Evolutionary conservation across 2,797 vertebrate genomes (phyloP).

Genomic region (Lerista edwardsae): DNA sequence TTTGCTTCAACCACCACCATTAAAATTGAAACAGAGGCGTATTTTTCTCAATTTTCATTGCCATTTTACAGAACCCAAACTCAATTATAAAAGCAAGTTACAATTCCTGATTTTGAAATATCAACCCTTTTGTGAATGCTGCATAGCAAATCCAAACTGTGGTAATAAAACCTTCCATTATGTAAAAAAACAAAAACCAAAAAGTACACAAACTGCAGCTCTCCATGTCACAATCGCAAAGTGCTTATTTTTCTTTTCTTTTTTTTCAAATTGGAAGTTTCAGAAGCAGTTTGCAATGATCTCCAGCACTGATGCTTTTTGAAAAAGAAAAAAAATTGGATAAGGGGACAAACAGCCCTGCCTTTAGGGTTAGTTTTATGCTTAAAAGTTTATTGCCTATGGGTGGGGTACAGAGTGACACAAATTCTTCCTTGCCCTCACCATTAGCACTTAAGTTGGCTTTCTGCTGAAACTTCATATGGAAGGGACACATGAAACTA

Average conservation of each 20-base stretch:
- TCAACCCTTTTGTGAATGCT: background rate
- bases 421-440: background rate
- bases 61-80: background rate
- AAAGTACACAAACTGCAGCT: background rate
- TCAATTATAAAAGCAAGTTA: background rate
- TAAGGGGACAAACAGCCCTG: too few species aligned
- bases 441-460: background rate
- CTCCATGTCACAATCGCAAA: background rate
- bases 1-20: conserved; percentile 1
- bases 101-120: background rate
- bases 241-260: too few species aligned
- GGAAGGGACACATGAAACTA: background rate
- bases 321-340: too few species aligned
- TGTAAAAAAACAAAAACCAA: background rate
- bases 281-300: background rate
- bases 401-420: background rate
- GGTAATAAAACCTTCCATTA: background rate
- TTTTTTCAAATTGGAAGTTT: background rate
- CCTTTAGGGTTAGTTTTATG: background rate
- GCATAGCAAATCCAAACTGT: background rate
- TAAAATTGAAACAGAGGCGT: background rate
- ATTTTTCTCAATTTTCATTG: background rate
- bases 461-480: background rate
- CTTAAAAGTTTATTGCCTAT: background rate
- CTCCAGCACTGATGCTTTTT: too few species aligned